Percentiles rank a stretch among this genome's conserved stretches.
These are phyloP conservation scores for Dilophus febrilis DNA, from an alignment of 2,888 invertebrate genomes.

Conservation along the genomic window DNA sequence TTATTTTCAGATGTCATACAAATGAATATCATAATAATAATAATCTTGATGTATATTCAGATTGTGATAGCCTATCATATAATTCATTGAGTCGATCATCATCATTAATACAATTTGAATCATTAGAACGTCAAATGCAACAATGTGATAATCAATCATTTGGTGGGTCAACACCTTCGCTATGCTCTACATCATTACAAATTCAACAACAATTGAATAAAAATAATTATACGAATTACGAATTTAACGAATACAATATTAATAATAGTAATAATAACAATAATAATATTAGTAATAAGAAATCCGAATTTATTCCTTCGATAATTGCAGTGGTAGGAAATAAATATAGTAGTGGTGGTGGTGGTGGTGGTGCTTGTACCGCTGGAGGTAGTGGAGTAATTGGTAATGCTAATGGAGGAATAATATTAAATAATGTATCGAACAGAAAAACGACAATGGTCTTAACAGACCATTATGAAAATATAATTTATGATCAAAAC, in stretches of 20 bases:
- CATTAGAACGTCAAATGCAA: constrained; percentile 53
- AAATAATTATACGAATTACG: constrained; percentile 3
- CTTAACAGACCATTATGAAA: no score
- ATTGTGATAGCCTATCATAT: constrained; percentile 31
- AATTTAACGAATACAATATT: not conserved
- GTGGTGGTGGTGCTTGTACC: not conserved
- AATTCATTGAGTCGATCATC: constrained; percentile 59
- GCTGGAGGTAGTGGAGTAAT: no score
- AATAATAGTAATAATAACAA: not conserved
- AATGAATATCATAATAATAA: constrained; percentile 5
- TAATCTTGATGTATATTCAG: constrained; percentile 20
- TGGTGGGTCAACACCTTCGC: constrained; percentile 25
- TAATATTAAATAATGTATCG: no score
- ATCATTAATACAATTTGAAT: constrained; percentile 71
- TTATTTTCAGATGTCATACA: constrained; percentile 7
- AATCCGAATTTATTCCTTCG: no score
- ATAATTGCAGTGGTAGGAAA: no score
- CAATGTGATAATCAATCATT: constrained; percentile 18
- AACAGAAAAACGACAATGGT: no score
- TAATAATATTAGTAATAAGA: not conserved
- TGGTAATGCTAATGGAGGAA: no score
- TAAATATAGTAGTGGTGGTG: not conserved
- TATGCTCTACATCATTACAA: constrained; percentile 12
- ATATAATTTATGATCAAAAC: not conserved
- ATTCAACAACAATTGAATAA: constrained; percentile 3